These are phyloP conservation scores for Encarsia formosa DNA, from an alignment of 2,888 invertebrate genomes.

Conservation along the genomic window DNA sequence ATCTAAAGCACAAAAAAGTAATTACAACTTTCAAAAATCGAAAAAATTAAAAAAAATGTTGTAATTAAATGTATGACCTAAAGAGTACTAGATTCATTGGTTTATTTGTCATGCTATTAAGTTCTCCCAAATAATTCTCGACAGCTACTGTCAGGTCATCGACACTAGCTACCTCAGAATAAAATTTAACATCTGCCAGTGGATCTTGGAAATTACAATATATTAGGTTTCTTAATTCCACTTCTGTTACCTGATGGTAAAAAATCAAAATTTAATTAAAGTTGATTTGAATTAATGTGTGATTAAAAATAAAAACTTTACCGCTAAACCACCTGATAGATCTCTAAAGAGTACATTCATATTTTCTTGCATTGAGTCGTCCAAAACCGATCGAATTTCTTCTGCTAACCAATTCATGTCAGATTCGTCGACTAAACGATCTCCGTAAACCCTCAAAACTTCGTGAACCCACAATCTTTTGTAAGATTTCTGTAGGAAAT, in stretches of 20 bases:
- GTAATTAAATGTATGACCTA: conserved; percentile 55
- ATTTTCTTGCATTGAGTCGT: conserved; percentile 60
- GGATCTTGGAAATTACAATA: conserved; percentile 95
- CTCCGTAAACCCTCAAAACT: conserved; percentile 77
- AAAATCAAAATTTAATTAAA: background rate
- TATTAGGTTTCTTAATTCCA: conserved; percentile 78
- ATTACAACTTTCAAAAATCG: background rate
- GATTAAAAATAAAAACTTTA: no score
- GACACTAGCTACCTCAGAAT: conserved; percentile 72
- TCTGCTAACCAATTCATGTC: conserved; percentile 79
- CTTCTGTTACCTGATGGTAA: conserved; percentile 64
- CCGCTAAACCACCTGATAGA: no score
- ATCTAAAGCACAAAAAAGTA: conserved; percentile 58
- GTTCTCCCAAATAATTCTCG: conserved; percentile 83
- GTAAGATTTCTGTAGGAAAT: conserved; percentile 76
- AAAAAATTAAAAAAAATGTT: background rate
- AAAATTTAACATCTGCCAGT: conserved; percentile 71
- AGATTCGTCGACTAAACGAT: conserved; percentile 71
- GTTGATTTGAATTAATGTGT: conserved; percentile 1
- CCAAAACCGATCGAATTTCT: conserved; percentile 63
- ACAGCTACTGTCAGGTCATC: conserved; percentile 74
- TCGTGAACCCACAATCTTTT: conserved; percentile 90
- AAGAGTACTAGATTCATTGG: conserved; percentile 93
- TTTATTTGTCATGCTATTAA: conserved; percentile 91
- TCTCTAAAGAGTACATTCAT: conserved; percentile 69